These are phyloP conservation scores for Bombus superbus DNA, from an alignment of 1,140 invertebrate species.

Conservation along the genomic window DNA sequence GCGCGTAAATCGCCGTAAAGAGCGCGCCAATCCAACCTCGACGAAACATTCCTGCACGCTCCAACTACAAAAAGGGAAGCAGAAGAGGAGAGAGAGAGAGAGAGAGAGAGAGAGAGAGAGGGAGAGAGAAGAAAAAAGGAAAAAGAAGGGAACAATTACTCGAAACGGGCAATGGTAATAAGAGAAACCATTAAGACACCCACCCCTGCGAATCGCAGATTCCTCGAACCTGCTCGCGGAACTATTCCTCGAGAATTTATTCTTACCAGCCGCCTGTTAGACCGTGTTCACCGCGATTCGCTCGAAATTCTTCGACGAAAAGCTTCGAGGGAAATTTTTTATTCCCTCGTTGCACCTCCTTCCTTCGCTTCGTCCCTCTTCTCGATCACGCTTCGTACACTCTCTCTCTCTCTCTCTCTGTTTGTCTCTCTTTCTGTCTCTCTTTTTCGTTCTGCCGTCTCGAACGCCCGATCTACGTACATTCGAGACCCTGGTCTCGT, in stretches of 20 bases:
- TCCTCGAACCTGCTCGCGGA: conserved; percentile 14
- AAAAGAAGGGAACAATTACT: background rate
- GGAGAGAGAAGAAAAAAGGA: background rate
- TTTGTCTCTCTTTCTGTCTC: background rate
- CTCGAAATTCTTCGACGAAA: conserved; percentile 43
- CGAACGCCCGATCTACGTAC: conserved; percentile 30
- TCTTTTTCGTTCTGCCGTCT: no score
- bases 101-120: background rate
- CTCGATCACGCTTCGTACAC: background rate
- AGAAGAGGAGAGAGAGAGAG: no score
- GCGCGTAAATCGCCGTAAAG: background rate
- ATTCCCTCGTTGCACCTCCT: background rate
- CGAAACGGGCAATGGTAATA: background rate
- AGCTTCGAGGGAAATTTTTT: conserved; percentile 16
- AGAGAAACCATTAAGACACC: conserved; percentile 27
- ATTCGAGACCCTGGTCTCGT: conserved; percentile 64
- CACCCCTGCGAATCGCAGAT: conserved; percentile 30
- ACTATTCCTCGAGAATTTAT: conserved; percentile 35
- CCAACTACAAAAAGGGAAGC: background rate
- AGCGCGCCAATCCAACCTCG: background rate
- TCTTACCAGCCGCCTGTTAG: conserved; percentile 35
- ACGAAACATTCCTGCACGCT: background rate
- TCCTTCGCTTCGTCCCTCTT: background rate
- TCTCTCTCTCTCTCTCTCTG: background rate
- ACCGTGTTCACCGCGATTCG: conserved; percentile 2